Base-by-base conservation (phyloP, 1,140 invertebrate genomes). In the Lycorma delicatula region DNA sequence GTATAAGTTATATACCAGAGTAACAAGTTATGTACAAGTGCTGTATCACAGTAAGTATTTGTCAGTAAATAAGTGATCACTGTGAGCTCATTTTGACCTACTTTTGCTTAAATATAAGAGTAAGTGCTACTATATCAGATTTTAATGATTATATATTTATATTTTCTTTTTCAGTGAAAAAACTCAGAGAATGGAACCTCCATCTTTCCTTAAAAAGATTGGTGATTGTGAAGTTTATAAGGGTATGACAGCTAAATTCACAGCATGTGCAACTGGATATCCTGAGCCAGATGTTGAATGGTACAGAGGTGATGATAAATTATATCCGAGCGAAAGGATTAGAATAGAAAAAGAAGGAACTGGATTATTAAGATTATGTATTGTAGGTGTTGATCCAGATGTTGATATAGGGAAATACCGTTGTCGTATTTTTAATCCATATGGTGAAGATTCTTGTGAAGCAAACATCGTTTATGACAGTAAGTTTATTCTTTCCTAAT, bases 171-270 rank as follows among this genome's bases (percentile, higher is more conserved):
- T 31, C 64, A 88, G 86, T 55, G 84, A 84, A 56, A 83, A 81
- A 59, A 79, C 77, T 60, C 80, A 85, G 62, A 88, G 84, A 61
- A 79, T 84, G 1, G 91, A 94, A 69, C 79, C 89, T 1, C 91
- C 92, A 18, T 81, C 83, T 2, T 94, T 94, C 78, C 72, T 95
- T 55, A 95, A 94, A 74, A 85, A 83, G 64, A 88, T 94, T 58
- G 90, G 89, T 0, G 90, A 93, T 70, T 86, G 86, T 26, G 91
- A 94, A 71, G 78, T 92, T 18, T 89, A 87, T 69, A 83, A 86
- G 65, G 87, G 89, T 7, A 91, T 93, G 85, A 84, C 84, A 16
- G 91, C 87, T 18, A 93, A 92, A 71, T 94, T 95, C 69, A 94
- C 91, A 13, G 91, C 91, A 27, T 93, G 91, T 68, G 81, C 86